Conservation (phyloP, 2,797 vertebrate species). For the Emys orbicularis region DNA sequence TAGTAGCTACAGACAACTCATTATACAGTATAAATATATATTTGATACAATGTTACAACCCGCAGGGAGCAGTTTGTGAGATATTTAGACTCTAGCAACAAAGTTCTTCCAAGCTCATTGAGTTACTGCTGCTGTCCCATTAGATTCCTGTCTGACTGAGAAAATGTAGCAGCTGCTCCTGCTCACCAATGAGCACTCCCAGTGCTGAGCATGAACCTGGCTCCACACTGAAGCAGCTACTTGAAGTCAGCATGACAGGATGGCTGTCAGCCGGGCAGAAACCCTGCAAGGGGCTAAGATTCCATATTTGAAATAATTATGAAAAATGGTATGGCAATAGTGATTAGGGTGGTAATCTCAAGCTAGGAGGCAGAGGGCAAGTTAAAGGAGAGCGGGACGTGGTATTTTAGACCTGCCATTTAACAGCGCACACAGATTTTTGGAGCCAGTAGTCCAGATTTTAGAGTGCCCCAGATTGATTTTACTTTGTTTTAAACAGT, state of each 20-base stretch:
- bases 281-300: background rate
- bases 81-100: rapidly evolving
- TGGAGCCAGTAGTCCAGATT: background rate
- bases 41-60: rapidly evolving
- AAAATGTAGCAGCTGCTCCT: background rate
- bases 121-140: rapidly evolving
- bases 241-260: background rate
- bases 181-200: rapidly evolving
- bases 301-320: background rate
- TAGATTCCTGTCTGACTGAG: background rate
- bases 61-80: rapidly evolving
- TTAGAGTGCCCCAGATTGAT: background rate
- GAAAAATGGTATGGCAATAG: background rate
- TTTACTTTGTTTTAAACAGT: background rate
- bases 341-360: background rate
- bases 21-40: background rate
- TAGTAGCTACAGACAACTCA: background rate
- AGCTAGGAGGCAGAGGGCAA: background rate
- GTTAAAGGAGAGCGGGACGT: background rate
- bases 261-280: background rate
- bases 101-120: rapidly evolving
- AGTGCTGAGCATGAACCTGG: rapidly evolving
- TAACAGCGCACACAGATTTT: background rate
- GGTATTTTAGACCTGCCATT: background rate
- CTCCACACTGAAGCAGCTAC: rapidly evolving